Evolutionary conservation across 1,140 invertebrate genomes (phyloP).

Genomic region (Diorhabda elongata): DNA sequence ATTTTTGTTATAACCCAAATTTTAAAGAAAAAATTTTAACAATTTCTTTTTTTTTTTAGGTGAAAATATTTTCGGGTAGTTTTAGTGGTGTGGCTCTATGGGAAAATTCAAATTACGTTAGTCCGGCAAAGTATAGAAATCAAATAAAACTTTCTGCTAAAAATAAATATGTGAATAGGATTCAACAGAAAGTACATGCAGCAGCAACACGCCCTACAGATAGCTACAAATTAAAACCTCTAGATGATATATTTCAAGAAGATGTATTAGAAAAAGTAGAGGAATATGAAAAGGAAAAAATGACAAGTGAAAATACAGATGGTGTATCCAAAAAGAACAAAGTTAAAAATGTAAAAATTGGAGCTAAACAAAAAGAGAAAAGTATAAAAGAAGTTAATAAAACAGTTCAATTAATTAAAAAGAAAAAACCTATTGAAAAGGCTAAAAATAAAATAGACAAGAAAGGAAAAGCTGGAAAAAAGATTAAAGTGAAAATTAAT

Average conservation of each 20-base stretch:
- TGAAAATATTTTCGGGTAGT: conserved; percentile 84
- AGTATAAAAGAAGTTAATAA: not conserved
- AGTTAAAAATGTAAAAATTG: not conserved
- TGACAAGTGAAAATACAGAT: not conserved
- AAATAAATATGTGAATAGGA: conserved; percentile 67
- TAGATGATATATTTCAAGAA: conserved; percentile 63
- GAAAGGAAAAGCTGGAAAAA: not conserved
- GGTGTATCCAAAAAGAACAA: not conserved
- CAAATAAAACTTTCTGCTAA: conserved; percentile 64
- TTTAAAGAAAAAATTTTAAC: no score
- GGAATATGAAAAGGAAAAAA: conserved; percentile 21
- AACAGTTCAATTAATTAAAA: not conserved
- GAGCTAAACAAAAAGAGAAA: not conserved
- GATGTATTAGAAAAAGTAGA: conserved; percentile 46
- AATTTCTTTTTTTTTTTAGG: conserved; percentile 39
- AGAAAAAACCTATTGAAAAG: not conserved
- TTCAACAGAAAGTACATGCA: conserved; percentile 73
- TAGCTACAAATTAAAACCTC: conserved; percentile 59
- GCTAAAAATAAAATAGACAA: not conserved
- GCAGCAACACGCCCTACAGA: conserved; percentile 66
- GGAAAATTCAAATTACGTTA: conserved; percentile 90
- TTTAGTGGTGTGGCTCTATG: conserved; percentile 90
- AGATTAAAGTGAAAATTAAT: not conserved
- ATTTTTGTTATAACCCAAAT: no score
- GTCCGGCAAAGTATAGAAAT: conserved; percentile 79